A percentile compares a stretch with the other conserved stretches of the same genome.
Conservation (phyloP, 2,888 invertebrate species). For the Pantelozetes paolii region DNA sequence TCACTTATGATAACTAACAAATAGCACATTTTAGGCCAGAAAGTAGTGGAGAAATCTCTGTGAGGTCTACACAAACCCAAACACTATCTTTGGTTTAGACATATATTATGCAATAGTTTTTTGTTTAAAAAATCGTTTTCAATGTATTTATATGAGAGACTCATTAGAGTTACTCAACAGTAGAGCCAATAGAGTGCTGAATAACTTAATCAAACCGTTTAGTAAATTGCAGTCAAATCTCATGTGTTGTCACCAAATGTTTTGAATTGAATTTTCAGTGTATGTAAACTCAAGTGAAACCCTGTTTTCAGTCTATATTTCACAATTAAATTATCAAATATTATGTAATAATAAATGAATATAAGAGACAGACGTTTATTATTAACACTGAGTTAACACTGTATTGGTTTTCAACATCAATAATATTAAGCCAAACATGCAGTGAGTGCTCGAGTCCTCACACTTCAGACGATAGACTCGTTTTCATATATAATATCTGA, state of each 20-base stretch:
- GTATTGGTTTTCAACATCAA: conserved; percentile 33
- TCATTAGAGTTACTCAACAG: neutral
- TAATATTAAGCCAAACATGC: neutral
- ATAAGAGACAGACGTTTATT: neutral
- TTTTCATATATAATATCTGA: conserved; percentile 14
- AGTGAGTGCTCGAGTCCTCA: no score
- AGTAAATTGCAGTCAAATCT: neutral
- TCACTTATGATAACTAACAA: neutral
- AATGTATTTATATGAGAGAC: neutral
- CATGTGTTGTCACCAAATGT: neutral
- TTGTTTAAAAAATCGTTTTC: neutral
- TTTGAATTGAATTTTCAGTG: neutral
- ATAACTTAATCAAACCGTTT: neutral
- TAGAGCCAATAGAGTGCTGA: neutral
- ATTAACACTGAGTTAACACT: conserved; percentile 18
- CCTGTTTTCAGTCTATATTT: neutral
- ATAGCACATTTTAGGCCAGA: neutral
- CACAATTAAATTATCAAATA: neutral
- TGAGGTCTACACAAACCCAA: no score
- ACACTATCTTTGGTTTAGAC: neutral
- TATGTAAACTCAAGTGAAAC: no score
- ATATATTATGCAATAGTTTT: neutral
- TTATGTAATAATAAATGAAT: neutral
- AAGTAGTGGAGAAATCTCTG: neutral
- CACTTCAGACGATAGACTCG: no score